Percentiles rank a stretch among this genome's conserved stretches.
These are phyloP conservation scores for Okamejei kenojei DNA, from an alignment of 2,797 vertebrate species.

Conservation along the genomic window DNA sequence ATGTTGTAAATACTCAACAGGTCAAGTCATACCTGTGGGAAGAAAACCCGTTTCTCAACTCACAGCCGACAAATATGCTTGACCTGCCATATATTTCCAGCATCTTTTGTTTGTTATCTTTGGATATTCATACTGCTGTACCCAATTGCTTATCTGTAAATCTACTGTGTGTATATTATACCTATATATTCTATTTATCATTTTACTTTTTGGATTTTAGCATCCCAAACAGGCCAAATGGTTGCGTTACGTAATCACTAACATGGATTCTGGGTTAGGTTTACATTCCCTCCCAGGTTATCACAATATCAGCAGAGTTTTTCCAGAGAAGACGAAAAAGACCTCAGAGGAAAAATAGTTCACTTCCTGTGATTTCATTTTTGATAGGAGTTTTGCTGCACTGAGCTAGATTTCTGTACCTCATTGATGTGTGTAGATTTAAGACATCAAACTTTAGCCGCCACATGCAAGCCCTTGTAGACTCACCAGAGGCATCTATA, in stretches of 20 bases:
- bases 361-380: neutral
- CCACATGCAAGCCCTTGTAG: neutral
- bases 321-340: neutral
- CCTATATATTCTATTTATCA: neutral
- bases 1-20: too few species aligned
- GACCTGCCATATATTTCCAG: too few species aligned
- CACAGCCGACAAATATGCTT: too few species aligned
- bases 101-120: too few species aligned
- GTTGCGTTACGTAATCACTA: neutral
- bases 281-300: neutral
- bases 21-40: too few species aligned
- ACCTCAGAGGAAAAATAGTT: constrained; percentile 5
- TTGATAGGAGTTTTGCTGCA: neutral
- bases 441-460: neutral
- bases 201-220: neutral
- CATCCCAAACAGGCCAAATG: too few species aligned
- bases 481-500: neutral
- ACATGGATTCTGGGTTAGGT: neutral
- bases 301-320: neutral
- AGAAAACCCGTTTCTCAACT: too few species aligned
- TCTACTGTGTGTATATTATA: neutral
- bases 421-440: constrained; percentile 2
- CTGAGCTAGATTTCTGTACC: neutral
- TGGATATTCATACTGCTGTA: neutral
- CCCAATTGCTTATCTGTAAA: neutral